Evolutionary conservation across 1,140 invertebrate genomes (phyloP), one percentile per base, ranked within the genome.

Genomic region (Diorhabda elongata): DNA sequence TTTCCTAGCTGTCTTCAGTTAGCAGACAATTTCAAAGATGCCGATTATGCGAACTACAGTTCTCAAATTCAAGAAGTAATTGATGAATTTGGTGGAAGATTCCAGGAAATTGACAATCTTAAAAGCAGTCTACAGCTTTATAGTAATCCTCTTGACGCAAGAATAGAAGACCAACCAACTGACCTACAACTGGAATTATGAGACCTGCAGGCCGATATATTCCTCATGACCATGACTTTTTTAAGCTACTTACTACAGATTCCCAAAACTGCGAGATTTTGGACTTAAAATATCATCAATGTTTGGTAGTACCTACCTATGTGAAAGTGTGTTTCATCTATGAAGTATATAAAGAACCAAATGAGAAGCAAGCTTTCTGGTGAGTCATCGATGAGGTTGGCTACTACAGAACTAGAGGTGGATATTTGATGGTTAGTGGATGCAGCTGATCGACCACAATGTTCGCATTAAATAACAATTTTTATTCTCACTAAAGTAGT

Each of bases 1-100:
- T 64, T 64, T 44, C 9, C 62, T 64, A 64, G 62, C 62, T 64
- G 62, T 52, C 62, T 64, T 41, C 62, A 52, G 45, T 9, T 64
- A 64, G 62, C 62, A n/a, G 42, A 45, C 43, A 41, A 52, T 44
- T 44, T 64, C 62, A 64, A 45, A 9, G 41, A 43, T 65, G 47
- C 9, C 8, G 56, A 65, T 11, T 65, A 56, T 65, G 52, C 64
- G 56, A 56, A 5, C 64, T 65, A 47, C 64, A 52, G 7, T 65
- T 65, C 64, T 56, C 64, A 57, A 56, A 65, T 65, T 65, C 6
- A 63, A 63, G 44, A 58, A 65, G 64, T 65, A 26, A 56, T 65
- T 65, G 64, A 65, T 56, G 64, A 65, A 65, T 65, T 65, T 43
- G 56, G 42, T 65, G 42, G 44, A 65, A 56, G 64, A 65, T 65